phyloP scores from a whole-genome alignment of 2,113 vertebrate species.

The Nannospalax galili region DNA sequence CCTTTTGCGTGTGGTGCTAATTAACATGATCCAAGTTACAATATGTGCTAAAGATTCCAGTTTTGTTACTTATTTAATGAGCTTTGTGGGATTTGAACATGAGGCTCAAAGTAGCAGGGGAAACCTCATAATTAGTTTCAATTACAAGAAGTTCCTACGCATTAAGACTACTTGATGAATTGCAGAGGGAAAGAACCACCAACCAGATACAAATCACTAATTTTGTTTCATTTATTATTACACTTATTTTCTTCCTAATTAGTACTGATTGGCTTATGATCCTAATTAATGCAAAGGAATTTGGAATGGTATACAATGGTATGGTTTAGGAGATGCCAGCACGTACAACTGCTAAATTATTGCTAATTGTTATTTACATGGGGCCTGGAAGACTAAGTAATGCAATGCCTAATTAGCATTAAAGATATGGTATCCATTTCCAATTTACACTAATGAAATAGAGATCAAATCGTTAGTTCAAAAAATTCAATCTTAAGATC shows the following conservation, averaged over 20 bases:
- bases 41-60: conserved; percentile 88
- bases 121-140: conserved; percentile 91
- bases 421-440: conserved; percentile 88
- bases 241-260: conserved; percentile 90
- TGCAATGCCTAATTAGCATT: conserved; percentile 87
- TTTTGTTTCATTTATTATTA: conserved; percentile 88
- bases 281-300: conserved; percentile 89
- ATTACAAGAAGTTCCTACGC: conserved; percentile 88
- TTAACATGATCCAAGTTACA: conserved; percentile 87
- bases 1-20: conserved; percentile 83
- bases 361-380: conserved; percentile 90
- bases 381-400: conserved; percentile 88
- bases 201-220: conserved; percentile 89
- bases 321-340: conserved; percentile 88
- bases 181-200: conserved; percentile 83
- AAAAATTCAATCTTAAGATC: conserved; percentile 69
- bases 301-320: conserved; percentile 89
- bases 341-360: conserved; percentile 89
- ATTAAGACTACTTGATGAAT: conserved; percentile 88
- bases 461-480: conserved; percentile 80
- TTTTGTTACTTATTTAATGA: conserved; percentile 90
- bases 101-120: conserved; percentile 87
- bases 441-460: conserved; percentile 83
- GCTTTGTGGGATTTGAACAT: conserved; percentile 89
- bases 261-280: conserved; percentile 89